These are phyloP conservation scores for Adoxophyes honmai DNA, from an alignment of 1,140 invertebrate genomes.

Conservation along the genomic window DNA sequence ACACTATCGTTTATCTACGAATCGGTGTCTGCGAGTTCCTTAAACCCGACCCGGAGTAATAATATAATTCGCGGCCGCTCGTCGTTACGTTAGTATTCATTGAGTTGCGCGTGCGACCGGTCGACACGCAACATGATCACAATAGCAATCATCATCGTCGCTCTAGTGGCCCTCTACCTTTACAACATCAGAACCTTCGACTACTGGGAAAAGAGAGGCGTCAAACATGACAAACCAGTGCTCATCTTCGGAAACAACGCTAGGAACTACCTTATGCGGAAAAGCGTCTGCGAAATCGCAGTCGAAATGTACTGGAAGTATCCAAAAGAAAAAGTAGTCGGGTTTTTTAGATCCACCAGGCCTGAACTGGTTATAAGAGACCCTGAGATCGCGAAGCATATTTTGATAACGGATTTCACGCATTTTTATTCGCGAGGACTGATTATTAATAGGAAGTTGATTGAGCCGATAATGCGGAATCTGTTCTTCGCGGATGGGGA, in stretches of 20 bases:
- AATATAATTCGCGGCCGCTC: no score
- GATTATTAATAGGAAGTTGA: slow-evolving; percentile 32
- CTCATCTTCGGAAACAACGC: slow-evolving; percentile 53
- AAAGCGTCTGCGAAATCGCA: slow-evolving; percentile 32
- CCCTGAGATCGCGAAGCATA: slow-evolving; percentile 75
- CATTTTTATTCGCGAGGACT: slow-evolving; percentile 62
- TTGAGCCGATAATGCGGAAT: slow-evolving; percentile 50
- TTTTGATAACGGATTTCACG: slow-evolving; percentile 78
- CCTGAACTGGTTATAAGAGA: slow-evolving; percentile 77
- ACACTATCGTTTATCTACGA: no score
- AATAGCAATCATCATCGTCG: slow-evolving; percentile 18
- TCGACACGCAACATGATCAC: slow-evolving; percentile 15
- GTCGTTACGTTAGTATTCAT: neutral
- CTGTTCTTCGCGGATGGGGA: slow-evolving; percentile 49
- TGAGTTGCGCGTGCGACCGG: neutral
- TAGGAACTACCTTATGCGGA: slow-evolving; percentile 27
- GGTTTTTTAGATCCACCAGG: slow-evolving; percentile 30
- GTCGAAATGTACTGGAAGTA: slow-evolving; percentile 42
- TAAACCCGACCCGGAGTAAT: no score
- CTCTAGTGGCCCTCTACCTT: slow-evolving; percentile 27
- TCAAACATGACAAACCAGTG: slow-evolving; percentile 56
- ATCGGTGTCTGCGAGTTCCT: no score
- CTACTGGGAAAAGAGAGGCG: slow-evolving; percentile 67
- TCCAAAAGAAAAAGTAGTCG: slow-evolving; percentile 37
- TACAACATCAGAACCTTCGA: slow-evolving; percentile 41